phyloP scores from a whole-genome alignment of 2,797 vertebrate species.

The Tiaroga cobitis region DNA sequence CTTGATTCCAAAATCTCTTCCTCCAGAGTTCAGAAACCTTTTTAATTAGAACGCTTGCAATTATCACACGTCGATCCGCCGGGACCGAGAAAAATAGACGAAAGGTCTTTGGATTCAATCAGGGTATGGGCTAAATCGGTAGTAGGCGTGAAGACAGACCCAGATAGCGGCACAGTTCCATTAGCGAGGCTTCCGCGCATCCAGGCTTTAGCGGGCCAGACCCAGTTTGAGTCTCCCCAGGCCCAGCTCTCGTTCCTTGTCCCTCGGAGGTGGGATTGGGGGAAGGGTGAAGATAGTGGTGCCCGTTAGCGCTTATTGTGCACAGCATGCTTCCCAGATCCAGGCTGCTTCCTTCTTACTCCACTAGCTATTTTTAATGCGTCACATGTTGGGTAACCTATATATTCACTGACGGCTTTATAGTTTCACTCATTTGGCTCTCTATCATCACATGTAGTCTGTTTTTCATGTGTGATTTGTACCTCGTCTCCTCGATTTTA shows the following conservation, averaged over 20 bases:
- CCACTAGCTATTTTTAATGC: conserved; percentile 56
- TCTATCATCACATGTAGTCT: not conserved
- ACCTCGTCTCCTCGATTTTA: not conserved
- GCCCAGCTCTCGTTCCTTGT: conserved; percentile 25
- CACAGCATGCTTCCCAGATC: conserved; percentile 35
- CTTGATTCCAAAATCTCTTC: conserved; percentile 47
- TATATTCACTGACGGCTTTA: conserved; percentile 44
- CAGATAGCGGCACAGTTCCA: conserved; percentile 58
- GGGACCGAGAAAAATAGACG: conserved; percentile 76
- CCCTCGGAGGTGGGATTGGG: conserved; percentile 37
- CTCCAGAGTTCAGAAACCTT: conserved; percentile 67
- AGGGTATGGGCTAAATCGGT: conserved; percentile 61
- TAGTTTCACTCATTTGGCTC: conserved; percentile 27
- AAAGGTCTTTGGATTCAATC: conserved; percentile 59
- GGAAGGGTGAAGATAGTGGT: conserved; percentile 25
- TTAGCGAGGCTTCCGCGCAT: conserved; percentile 29
- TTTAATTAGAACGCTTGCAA: conserved; percentile 79
- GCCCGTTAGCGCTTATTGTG: conserved; percentile 38
- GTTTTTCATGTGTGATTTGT: not conserved
- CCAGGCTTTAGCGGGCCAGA: conserved; percentile 42
- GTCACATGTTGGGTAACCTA: conserved; percentile 56
- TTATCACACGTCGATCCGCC: conserved; percentile 72
- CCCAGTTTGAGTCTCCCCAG: conserved; percentile 47
- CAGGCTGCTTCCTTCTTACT: conserved; percentile 46
- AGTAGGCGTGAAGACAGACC: conserved; percentile 60